Conservation (phyloP, 2,888 invertebrate species). For the Chrysotoxum bicinctum region DNA sequence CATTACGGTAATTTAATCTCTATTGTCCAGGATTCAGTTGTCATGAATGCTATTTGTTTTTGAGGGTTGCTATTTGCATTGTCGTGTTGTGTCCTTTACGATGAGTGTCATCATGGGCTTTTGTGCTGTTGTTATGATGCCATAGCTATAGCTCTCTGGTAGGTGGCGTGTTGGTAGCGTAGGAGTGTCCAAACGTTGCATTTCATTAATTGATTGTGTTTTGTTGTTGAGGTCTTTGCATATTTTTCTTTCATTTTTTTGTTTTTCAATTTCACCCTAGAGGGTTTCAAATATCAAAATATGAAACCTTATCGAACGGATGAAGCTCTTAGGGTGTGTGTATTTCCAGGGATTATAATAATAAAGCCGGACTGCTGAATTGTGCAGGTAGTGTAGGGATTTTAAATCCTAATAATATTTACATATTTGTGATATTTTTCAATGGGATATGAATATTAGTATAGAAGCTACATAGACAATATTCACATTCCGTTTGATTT, state of each 20-base stretch:
- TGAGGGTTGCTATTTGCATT: conserved; percentile 57
- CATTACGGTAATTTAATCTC: conserved; percentile 73
- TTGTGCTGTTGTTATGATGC: not conserved
- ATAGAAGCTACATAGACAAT: conserved; percentile 2
- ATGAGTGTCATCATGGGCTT: conserved; percentile 37
- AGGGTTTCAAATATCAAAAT: conserved; percentile 5
- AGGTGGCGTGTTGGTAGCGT: not conserved
- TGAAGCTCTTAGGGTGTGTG: not conserved
- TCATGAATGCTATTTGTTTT: conserved; percentile 68
- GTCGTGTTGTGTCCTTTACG: conserved; percentile 47
- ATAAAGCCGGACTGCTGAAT: not conserved
- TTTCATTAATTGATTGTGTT: conserved; percentile 71
- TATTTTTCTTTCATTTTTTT: conserved; percentile 22
- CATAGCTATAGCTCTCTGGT: not conserved
- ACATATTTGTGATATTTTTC: conserved; percentile 6
- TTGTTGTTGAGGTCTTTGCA: conserved; percentile 54
- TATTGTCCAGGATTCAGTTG: conserved; percentile 70
- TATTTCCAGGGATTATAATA: conserved; percentile 4
- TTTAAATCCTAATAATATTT: not conserved
- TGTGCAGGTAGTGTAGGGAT: not conserved
- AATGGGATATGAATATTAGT: not conserved
- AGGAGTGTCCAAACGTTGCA: conserved; percentile 49
- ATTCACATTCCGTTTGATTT: conserved; percentile 15
- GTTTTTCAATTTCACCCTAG: not conserved
- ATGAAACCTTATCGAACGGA: not conserved